A percentile compares a stretch with the other conserved stretches of the same genome.
phyloP scores from a whole-genome alignment of 2,113 vertebrate species.

The Garra rufa region DNA sequence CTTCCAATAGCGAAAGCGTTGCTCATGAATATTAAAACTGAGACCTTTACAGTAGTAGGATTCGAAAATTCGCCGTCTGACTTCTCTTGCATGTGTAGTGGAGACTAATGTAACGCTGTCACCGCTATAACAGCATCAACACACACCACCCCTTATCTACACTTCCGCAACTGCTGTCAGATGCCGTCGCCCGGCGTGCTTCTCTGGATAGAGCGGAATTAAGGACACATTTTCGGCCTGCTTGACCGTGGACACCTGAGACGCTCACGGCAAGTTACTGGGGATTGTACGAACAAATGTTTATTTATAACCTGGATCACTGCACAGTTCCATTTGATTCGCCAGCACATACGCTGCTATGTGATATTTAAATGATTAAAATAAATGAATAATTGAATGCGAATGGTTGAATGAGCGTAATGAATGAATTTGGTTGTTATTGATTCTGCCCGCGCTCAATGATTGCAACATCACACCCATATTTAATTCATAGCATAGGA shows the following conservation, averaged over 20 bases:
- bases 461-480: not conserved
- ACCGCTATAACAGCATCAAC: slow-evolving; percentile 8
- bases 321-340: not conserved
- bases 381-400: not conserved
- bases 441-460: slow-evolving; percentile 14
- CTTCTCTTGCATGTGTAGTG: slow-evolving; percentile 14
- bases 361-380: too few species aligned
- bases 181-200: not conserved
- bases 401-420: not conserved
- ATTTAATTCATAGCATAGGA: not conserved
- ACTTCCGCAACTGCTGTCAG: slow-evolving; percentile 24
- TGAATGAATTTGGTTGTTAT: slow-evolving; percentile 21
- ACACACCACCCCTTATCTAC: not conserved
- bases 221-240: slow-evolving; percentile 22
- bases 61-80: not conserved
- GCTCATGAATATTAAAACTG: slow-evolving; percentile 7
- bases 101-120: not conserved
- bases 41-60: not conserved
- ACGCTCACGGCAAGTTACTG: slow-evolving; percentile 10
- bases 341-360: not conserved
- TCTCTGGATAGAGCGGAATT: not conserved
- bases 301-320: not conserved
- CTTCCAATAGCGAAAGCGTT: not conserved
- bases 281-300: too few species aligned
- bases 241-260: slow-evolving; percentile 23